Evolutionary conservation across 2,888 invertebrate genomes (phyloP).

Genomic region (Toxonevra muliebris): DNA sequence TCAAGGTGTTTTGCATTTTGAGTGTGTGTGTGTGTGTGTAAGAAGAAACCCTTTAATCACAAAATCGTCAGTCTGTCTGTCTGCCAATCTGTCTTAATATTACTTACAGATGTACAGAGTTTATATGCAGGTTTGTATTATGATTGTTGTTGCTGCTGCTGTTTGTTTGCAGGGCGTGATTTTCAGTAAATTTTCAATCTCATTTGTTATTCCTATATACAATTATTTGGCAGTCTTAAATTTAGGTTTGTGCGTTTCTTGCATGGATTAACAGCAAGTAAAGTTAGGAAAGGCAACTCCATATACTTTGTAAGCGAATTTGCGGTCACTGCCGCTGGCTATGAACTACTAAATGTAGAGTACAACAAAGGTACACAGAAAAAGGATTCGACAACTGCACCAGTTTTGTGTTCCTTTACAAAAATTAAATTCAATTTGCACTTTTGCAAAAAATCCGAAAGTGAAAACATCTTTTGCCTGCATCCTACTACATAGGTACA

Average conservation of each 20-base stretch:
- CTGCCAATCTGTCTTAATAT: too few relatives aligned
- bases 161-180: constrained; percentile 23
- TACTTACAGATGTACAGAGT: too few relatives aligned
- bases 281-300: too few relatives aligned
- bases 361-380: neutral
- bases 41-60: neutral
- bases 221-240: too few relatives aligned
- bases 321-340: constrained; percentile 36
- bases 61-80: neutral
- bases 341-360: neutral
- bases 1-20: neutral
- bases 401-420: neutral
- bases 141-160: constrained; percentile 5
- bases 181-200: constrained; percentile 21
- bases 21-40: neutral
- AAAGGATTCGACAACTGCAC: constrained; percentile 16
- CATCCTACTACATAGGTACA: too few relatives aligned
- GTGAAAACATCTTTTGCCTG: too few relatives aligned
- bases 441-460: neutral
- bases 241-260: neutral
- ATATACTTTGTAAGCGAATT: constrained; percentile 14
- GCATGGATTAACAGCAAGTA: neutral
- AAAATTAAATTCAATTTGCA: neutral
- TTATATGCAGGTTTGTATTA: neutral
- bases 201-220: constrained; percentile 6